Percentiles rank a stretch among this genome's conserved stretches.
These are phyloP conservation scores for Diachasmimorpha longicaudata DNA, from an alignment of 1,140 invertebrate genomes.

Conservation along the genomic window DNA sequence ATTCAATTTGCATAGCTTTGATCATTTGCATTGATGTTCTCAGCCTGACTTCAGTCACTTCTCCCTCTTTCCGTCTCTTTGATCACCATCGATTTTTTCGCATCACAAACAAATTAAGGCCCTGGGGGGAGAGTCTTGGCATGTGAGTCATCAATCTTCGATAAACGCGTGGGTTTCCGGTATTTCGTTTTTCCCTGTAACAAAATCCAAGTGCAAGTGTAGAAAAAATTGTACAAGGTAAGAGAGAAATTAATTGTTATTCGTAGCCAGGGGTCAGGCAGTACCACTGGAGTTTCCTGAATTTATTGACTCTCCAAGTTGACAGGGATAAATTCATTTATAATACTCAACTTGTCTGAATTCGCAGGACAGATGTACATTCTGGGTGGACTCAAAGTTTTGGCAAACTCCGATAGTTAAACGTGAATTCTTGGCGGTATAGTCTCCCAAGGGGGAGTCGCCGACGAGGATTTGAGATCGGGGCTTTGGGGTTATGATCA, in stretches of 20 bases:
- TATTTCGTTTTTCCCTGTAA: background rate
- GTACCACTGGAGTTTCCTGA: no score
- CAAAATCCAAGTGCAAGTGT: background rate
- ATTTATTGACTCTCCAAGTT: no score
- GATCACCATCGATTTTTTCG: background rate
- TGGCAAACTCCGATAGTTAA: background rate
- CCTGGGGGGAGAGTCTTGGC: background rate
- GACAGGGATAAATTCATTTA: no score
- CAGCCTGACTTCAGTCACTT: background rate
- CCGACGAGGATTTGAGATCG: background rate
- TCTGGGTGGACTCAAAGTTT: background rate
- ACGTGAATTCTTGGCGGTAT: background rate
- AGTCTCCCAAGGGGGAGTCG: background rate
- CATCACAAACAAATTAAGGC: background rate
- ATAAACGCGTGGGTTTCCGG: background rate
- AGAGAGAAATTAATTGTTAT: no score
- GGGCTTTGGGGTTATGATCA: background rate
- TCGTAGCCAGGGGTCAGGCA: no score
- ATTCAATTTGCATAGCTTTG: background rate
- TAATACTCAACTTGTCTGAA: no score
- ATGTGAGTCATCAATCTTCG: background rate
- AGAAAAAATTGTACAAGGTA: background rate
- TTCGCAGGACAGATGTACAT: background rate
- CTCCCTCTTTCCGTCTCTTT: background rate
- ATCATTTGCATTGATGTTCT: background rate